Evolutionary conservation across 2,113 vertebrate species (phyloP).

Genomic region (Protobothrops flavoviridis): DNA sequence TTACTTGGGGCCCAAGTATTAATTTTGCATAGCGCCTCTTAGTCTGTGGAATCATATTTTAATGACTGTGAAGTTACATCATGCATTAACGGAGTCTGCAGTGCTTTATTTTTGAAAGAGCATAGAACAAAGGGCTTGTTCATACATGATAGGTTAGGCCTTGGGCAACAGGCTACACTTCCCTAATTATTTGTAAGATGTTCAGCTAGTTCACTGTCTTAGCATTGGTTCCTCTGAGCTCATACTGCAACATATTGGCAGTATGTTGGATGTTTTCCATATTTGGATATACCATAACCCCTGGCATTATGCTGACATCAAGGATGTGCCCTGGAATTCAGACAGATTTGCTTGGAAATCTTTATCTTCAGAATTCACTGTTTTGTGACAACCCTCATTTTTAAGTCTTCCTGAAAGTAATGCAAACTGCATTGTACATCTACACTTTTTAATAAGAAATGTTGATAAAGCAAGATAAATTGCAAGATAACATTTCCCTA

Average conservation of each 20-base stretch:
- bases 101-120: slow-evolving; percentile 5
- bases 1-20: not conserved
- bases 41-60: not conserved
- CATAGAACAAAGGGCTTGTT: slow-evolving; percentile 17
- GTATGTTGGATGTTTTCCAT: not conserved
- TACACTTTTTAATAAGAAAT: not conserved
- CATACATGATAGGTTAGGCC: not conserved
- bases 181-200: slow-evolving; percentile 2
- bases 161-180: not conserved
- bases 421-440: not conserved
- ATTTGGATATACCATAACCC: not conserved
- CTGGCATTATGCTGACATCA: not conserved
- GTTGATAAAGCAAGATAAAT: not conserved
- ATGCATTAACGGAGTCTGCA: not conserved
- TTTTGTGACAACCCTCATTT: not conserved
- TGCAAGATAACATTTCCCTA: not conserved
- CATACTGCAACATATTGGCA: not conserved
- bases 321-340: too few relatives aligned
- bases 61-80: not conserved
- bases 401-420: not conserved
- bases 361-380: not conserved
- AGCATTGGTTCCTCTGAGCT: not conserved
- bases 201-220: not conserved
- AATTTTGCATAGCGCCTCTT: not conserved
- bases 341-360: not conserved